Conservation (phyloP, 2,797 vertebrate genomes). For the Falco columbarius region DNA sequence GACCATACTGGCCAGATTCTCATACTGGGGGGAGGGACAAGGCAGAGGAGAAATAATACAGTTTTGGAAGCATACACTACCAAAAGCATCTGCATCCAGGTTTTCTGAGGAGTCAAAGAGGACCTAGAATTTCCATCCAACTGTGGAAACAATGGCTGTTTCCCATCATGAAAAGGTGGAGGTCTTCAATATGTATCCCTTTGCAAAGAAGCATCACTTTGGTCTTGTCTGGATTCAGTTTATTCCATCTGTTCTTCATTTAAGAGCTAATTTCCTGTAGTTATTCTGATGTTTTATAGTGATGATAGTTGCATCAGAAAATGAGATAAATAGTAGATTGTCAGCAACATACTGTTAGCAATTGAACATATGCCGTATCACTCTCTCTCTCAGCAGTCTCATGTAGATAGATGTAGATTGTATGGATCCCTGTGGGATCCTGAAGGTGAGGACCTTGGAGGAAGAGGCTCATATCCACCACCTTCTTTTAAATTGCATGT, state of each 20-base stretch:
- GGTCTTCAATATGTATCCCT: conserved; percentile 60
- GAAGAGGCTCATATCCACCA: not conserved
- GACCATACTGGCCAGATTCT: not conserved
- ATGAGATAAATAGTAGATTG: conserved; percentile 73
- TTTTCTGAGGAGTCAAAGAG: conserved; percentile 28
- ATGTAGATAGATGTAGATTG: conserved; percentile 43
- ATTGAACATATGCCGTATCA: conserved; percentile 61
- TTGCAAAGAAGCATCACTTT: conserved; percentile 57
- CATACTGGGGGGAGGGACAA: not conserved
- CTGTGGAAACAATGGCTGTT: conserved; percentile 47
- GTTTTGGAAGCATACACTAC: conserved; percentile 26
- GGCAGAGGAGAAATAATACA: not conserved
- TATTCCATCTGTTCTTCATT: conserved; percentile 66
- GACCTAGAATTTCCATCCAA: conserved; percentile 39
- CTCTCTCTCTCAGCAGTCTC: conserved; percentile 61
- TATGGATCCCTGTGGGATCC: conserved; percentile 3
- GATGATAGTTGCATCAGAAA: conserved; percentile 74
- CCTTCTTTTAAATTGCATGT: not conserved
- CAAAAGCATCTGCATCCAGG: not conserved
- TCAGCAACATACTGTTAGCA: conserved; percentile 71
- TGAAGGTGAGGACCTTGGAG: conserved; percentile 27
- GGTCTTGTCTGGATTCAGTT: conserved; percentile 70
- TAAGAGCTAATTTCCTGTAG: conserved; percentile 72
- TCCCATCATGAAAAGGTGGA: conserved; percentile 65
- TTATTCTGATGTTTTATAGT: conserved; percentile 72